phyloP scores from a whole-genome alignment of 2,888 invertebrate genomes.

The Cantharis lateralis region DNA sequence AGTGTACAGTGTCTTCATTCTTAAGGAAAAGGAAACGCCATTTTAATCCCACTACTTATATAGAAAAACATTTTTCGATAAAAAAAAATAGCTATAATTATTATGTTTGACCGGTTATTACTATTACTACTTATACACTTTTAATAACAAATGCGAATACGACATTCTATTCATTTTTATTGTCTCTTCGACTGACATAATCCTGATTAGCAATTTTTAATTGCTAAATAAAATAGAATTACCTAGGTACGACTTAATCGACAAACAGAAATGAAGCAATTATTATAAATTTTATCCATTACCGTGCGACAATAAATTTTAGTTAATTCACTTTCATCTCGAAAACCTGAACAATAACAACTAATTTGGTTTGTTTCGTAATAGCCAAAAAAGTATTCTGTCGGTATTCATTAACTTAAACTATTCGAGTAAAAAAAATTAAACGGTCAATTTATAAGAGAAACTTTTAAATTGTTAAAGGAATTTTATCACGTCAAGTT shows the following conservation, averaged over 20 bases:
- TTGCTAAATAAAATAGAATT: not conserved
- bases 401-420: not conserved
- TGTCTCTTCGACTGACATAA: not conserved
- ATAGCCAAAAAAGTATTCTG: not conserved
- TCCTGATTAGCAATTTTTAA: slow-evolving; percentile 3
- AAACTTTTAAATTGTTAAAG: not conserved
- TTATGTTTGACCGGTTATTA: slow-evolving; percentile 35
- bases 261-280: not conserved
- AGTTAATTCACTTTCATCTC: not conserved
- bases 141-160: slow-evolving; percentile 11
- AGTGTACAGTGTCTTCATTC: slow-evolving; percentile 50
- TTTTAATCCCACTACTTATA: slow-evolving; percentile 48
- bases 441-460: not conserved
- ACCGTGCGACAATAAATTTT: not conserved
- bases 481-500: not conserved
- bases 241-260: not conserved
- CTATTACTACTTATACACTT: slow-evolving; percentile 20
- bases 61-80: slow-evolving; percentile 44
- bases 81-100: slow-evolving; percentile 43
- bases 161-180: slow-evolving; percentile 18
- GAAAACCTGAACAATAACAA: not conserved
- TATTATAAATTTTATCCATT: not conserved
- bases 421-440: not conserved
- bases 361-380: not conserved
- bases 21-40: slow-evolving; percentile 44